These are phyloP conservation scores for Chelon auratus DNA, from an alignment of 2,797 vertebrate genomes.

Conservation along the genomic window DNA sequence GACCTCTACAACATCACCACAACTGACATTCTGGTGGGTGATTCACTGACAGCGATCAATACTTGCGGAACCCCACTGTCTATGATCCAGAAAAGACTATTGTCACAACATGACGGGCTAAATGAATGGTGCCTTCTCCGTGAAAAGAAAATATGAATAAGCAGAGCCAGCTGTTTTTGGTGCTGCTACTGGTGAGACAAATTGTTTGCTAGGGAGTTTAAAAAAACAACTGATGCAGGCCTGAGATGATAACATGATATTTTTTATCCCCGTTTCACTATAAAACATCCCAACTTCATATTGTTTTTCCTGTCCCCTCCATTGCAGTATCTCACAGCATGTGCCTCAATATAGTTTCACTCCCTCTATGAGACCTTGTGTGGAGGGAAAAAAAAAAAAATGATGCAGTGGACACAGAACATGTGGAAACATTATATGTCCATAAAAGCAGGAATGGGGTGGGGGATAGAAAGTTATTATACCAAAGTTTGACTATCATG, in stretches of 20 bases:
- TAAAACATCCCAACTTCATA: neutral
- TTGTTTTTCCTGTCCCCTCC: conserved; percentile 12
- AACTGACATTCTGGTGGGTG: neutral
- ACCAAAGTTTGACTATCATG: conserved; percentile 87
- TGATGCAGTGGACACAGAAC: conserved; percentile 63
- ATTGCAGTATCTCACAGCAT: conserved; percentile 36
- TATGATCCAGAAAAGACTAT: neutral
- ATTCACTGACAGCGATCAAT: conserved; percentile 19
- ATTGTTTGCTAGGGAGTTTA: neutral
- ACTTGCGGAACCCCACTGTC: conserved; percentile 2
- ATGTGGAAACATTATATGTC: conserved; percentile 84
- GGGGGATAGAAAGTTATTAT: conserved; percentile 80
- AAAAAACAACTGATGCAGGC: neutral
- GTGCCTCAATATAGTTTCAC: conserved; percentile 39
- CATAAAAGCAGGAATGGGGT: conserved; percentile 79
- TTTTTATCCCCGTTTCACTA: conserved; percentile 8
- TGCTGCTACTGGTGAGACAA: conserved; percentile 1
- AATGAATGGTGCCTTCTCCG: neutral
- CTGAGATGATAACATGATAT: neutral
- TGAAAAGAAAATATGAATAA: conserved; percentile 12
- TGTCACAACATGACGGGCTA: neutral
- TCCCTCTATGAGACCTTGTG: conserved; percentile 47
- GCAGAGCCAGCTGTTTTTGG: conserved; percentile 18
- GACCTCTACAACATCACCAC: conserved; percentile 36
- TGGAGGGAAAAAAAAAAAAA: conserved; percentile 19